phyloP scores from a whole-genome alignment of 2,797 vertebrate species.

The Notolabrus celidotus region DNA sequence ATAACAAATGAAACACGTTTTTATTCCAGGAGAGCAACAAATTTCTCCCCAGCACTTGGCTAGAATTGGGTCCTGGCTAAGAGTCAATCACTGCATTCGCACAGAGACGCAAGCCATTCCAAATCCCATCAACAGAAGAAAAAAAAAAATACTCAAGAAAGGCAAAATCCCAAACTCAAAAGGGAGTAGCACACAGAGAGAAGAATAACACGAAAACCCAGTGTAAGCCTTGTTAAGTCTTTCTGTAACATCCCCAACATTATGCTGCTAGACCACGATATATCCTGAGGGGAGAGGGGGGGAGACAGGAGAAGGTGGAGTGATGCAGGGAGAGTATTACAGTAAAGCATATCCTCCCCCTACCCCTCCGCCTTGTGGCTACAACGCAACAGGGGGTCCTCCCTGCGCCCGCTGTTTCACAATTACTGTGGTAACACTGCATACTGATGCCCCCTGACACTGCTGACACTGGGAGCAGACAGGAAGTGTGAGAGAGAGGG shows the following conservation, averaged over 20 bases:
- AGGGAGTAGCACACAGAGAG: slow-evolving; percentile 50
- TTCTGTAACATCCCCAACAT: slow-evolving; percentile 66
- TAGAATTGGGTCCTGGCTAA: slow-evolving; percentile 59
- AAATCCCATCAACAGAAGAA: slow-evolving; percentile 72
- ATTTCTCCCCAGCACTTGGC: slow-evolving; percentile 51
- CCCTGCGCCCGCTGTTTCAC: slow-evolving; percentile 66
- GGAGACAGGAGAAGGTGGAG: slow-evolving; percentile 46
- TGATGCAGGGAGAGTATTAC: slow-evolving; percentile 51
- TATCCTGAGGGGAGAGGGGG: slow-evolving; percentile 44
- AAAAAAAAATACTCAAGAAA: slow-evolving; percentile 58
- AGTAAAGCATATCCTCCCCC: slow-evolving; percentile 48
- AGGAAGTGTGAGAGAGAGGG: slow-evolving; percentile 53
- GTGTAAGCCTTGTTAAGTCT: slow-evolving; percentile 76
- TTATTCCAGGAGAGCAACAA: slow-evolving; percentile 59
- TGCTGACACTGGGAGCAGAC: slow-evolving; percentile 39
- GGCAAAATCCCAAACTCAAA: slow-evolving; percentile 70
- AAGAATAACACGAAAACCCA: slow-evolving; percentile 68
- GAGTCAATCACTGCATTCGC: slow-evolving; percentile 68
- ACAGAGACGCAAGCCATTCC: slow-evolving; percentile 58
- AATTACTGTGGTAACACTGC: slow-evolving; percentile 72
- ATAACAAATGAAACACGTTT: slow-evolving; percentile 48
- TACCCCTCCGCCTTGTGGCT: slow-evolving; percentile 54
- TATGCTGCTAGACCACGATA: slow-evolving; percentile 63
- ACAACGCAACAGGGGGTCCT: slow-evolving; percentile 56
- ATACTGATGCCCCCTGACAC: slow-evolving; percentile 71